phyloP scores from a whole-genome alignment of 2,888 invertebrate species.

The Drosophila mulleri region DNA sequence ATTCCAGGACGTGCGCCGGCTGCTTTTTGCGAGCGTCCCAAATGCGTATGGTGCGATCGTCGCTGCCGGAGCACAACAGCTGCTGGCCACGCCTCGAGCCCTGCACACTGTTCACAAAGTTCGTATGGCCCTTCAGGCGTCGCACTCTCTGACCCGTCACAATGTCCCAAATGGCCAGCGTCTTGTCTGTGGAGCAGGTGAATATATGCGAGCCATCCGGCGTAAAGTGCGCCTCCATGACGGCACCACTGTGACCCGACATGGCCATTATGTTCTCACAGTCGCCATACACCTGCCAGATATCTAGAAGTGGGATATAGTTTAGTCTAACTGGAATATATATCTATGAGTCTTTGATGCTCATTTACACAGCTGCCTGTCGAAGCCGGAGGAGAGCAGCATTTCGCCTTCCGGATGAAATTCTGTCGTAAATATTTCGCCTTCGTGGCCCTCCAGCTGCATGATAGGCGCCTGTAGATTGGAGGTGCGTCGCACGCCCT shows the following conservation, averaged over 20 bases:
- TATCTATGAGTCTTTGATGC: neutral
- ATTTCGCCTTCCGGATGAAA: constrained; percentile 99
- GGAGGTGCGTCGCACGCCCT: constrained; percentile 93
- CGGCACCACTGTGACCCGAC: constrained; percentile 97
- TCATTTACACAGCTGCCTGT: constrained; percentile 95
- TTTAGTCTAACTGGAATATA: neutral
- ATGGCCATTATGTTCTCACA: constrained; percentile 98
- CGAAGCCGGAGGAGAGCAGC: constrained; percentile 97
- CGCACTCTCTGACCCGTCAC: constrained; percentile 94
- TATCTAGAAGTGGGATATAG: constrained; percentile 86
- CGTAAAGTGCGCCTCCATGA: constrained; percentile 96
- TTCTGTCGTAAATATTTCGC: constrained; percentile 96
- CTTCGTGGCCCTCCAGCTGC: constrained; percentile 98
- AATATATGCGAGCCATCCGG: constrained; percentile 94
- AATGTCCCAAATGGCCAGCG: constrained; percentile 97
- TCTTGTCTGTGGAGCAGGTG: constrained; percentile 97
- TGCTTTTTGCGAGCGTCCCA: constrained; percentile 97
- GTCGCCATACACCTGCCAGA: constrained; percentile 99
- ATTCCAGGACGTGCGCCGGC: constrained; percentile 90
- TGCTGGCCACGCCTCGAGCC: constrained; percentile 93
- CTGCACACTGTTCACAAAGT: constrained; percentile 90
- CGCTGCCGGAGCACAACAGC: constrained; percentile 95
- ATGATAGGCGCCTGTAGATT: constrained; percentile 96
- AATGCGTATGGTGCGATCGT: constrained; percentile 95
- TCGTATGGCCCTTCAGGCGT: constrained; percentile 93